Percentiles rank a stretch among this genome's conserved stretches.
phyloP scores from a whole-genome alignment of 2,797 vertebrate species.

The Merluccius polli region DNA sequence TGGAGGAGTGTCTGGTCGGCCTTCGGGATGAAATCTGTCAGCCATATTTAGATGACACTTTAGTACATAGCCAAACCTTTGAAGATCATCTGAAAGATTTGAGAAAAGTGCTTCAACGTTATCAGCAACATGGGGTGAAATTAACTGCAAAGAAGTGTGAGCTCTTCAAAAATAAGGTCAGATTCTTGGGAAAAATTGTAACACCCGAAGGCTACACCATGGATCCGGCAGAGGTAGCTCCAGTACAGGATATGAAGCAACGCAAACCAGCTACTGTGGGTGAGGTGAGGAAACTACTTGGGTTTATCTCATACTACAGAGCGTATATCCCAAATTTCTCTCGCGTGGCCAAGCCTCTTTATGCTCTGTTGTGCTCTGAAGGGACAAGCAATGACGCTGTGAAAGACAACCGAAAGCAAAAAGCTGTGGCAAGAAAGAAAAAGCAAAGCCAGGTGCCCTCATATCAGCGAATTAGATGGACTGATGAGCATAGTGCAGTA shows the following conservation, averaged over 20 bases:
- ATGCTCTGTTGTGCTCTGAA: background rate
- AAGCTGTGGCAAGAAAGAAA: background rate
- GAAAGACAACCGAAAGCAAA: background rate
- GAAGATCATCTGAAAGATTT: background rate
- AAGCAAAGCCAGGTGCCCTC: background rate
- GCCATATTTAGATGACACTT: too few relatives aligned
- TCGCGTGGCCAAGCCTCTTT: background rate
- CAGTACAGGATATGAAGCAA: background rate
- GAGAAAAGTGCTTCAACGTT: background rate
- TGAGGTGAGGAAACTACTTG: background rate
- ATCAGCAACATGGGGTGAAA: background rate
- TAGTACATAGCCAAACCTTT: background rate
- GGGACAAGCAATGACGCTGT: background rate
- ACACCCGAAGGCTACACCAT: background rate
- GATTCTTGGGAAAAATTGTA: background rate
- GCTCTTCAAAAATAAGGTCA: background rate
- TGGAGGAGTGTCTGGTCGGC: too few relatives aligned
- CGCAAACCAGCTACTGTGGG: background rate
- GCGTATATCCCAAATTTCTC: background rate
- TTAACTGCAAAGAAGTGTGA: too few relatives aligned
- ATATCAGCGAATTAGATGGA: background rate
- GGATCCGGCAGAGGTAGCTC: background rate
- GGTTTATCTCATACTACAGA: background rate
- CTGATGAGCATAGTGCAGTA: background rate
- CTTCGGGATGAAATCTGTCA: too few relatives aligned